Conservation (phyloP, 2,888 invertebrate species). For the Perdita meconis region DNA sequence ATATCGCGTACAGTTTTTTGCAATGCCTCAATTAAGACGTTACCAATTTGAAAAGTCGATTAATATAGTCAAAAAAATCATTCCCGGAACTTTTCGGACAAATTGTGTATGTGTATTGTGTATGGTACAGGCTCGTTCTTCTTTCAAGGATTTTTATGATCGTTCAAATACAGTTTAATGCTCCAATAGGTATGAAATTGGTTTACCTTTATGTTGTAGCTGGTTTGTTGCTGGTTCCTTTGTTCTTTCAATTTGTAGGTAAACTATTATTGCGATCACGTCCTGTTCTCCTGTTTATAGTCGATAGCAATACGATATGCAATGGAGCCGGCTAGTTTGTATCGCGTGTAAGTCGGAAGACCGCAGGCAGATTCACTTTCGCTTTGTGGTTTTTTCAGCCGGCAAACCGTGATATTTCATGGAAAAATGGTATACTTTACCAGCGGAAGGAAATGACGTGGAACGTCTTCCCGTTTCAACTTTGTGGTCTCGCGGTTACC, state of each 20-base stretch:
- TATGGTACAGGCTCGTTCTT: too few relatives aligned
- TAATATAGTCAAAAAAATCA: not conserved
- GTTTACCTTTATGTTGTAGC: too few relatives aligned
- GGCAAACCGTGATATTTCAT: slow-evolving; percentile 30
- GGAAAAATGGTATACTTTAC: slow-evolving; percentile 50
- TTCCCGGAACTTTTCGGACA: too few relatives aligned
- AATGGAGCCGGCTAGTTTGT: slow-evolving; percentile 4
- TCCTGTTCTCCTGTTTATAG: slow-evolving; percentile 1
- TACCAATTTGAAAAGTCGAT: too few relatives aligned
- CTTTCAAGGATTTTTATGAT: too few relatives aligned
- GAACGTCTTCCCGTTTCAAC: slow-evolving; percentile 71
- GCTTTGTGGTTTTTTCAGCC: slow-evolving; percentile 65
- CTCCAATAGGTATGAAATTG: too few relatives aligned
- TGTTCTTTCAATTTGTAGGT: not conserved
- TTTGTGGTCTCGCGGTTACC: slow-evolving; percentile 76
- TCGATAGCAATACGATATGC: slow-evolving; percentile 10
- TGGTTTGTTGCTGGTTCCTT: too few relatives aligned
- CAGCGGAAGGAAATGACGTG: slow-evolving; percentile 64
- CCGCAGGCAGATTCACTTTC: slow-evolving; percentile 55
- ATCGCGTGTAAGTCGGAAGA: slow-evolving; percentile 21
- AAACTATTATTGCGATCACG: not conserved
- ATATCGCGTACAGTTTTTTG: too few relatives aligned
- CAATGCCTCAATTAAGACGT: not conserved
- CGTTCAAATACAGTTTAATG: too few relatives aligned
- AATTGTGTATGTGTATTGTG: too few relatives aligned